phyloP scores from a whole-genome alignment of 2,113 vertebrate genomes.

The Microtus ochrogaster region DNA sequence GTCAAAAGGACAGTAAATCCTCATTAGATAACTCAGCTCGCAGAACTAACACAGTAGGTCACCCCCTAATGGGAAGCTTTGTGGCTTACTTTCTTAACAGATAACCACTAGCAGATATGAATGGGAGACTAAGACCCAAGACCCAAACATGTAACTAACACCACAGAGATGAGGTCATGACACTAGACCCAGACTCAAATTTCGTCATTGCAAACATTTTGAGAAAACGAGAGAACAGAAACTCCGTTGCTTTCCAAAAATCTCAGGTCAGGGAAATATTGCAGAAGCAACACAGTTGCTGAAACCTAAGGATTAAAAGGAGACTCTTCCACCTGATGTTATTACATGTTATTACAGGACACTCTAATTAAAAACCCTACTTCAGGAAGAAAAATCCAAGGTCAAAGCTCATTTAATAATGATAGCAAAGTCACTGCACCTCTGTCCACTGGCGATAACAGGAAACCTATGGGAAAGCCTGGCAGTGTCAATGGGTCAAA shows the following conservation, averaged over 20 bases:
- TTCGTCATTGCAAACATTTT: neutral
- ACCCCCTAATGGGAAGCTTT: neutral
- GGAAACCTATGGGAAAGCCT: neutral
- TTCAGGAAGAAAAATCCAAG: neutral
- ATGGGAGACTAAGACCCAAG: neutral
- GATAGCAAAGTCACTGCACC: neutral
- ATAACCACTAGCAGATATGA: neutral
- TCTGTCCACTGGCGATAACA: neutral
- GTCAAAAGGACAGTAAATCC: neutral
- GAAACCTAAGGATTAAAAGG: neutral
- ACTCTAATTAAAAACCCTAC: neutral
- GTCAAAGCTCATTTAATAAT: conserved; percentile 27
- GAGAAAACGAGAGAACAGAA: neutral
- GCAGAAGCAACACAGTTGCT: neutral
- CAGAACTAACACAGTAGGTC: neutral
- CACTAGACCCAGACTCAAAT: neutral
- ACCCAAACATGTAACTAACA: neutral
- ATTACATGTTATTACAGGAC: neutral
- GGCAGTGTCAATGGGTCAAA: neutral
- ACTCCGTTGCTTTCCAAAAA: neutral
- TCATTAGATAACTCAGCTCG: neutral
- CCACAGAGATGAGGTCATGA: neutral
- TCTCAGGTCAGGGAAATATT: neutral
- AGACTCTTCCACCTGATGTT: neutral
- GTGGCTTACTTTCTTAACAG: neutral